Conservation (phyloP, 1,140 invertebrate species). For the Pygmarrhopalites habei region DNA sequence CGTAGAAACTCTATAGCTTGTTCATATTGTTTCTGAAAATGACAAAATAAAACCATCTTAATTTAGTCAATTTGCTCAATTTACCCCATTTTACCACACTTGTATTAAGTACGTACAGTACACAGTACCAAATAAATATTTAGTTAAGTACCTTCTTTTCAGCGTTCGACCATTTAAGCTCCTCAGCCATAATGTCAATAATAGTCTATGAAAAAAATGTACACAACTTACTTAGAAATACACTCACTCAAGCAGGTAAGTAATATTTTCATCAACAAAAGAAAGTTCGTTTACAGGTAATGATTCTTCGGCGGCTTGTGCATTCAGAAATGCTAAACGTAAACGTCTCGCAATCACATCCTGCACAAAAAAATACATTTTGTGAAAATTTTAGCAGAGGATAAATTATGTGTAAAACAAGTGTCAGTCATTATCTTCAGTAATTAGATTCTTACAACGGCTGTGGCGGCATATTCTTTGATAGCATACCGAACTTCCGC, state of each 20-base stretch:
- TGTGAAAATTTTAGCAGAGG: not conserved
- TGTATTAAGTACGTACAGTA: too few species aligned
- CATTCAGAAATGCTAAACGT: conserved; percentile 91
- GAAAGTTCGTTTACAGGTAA: too few species aligned
- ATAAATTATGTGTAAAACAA: too few species aligned
- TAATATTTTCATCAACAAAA: not conserved
- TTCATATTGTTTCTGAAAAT: conserved; percentile 69
- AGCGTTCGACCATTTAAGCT: conserved; percentile 82
- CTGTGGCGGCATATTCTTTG: conserved; percentile 90
- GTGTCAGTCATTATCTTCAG: too few species aligned
- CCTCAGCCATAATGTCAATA: conserved; percentile 92
- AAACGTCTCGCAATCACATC: conserved; percentile 93
- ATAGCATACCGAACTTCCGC: conserved; percentile 92
- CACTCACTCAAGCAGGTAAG: too few species aligned
- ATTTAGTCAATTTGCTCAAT: not conserved
- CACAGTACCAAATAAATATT: not conserved
- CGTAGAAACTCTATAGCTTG: conserved; percentile 74
- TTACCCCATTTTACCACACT: too few species aligned
- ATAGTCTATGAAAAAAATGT: too few species aligned
- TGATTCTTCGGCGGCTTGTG: conserved; percentile 91
- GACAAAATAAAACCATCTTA: conserved; percentile 38
- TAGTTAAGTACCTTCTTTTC: conserved; percentile 57
- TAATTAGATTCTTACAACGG: conserved; percentile 50
- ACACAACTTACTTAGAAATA: not conserved
- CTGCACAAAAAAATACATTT: not conserved